Conservation (phyloP, 2,113 vertebrate genomes). For the Epinephelus fuscoguttatus region DNA sequence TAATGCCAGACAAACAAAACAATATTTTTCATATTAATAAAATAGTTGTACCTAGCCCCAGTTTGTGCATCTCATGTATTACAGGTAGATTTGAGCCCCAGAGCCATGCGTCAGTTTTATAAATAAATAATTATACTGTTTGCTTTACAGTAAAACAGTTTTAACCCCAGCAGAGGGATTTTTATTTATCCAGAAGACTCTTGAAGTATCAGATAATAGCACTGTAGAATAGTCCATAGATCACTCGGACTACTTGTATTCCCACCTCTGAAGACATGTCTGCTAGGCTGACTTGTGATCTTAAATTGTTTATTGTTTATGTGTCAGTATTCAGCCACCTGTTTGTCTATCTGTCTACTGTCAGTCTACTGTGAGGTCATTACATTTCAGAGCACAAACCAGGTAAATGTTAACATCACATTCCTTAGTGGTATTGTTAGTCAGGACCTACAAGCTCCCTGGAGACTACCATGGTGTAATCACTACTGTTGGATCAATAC, state of each 20-base stretch:
- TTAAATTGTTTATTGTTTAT: neutral
- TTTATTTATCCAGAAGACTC: too few species aligned
- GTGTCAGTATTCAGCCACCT: neutral
- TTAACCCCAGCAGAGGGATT: too few species aligned
- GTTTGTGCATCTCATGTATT: neutral
- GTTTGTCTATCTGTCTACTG: neutral
- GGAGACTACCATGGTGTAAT: neutral
- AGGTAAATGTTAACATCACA: neutral
- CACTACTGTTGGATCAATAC: neutral
- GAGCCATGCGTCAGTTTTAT: too few species aligned
- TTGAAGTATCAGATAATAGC: neutral
- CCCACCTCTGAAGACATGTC: neutral
- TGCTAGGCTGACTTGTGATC: neutral
- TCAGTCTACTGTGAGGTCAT: neutral
- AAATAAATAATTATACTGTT: too few species aligned
- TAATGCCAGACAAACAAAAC: neutral
- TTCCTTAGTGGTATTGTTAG: constrained; percentile 1
- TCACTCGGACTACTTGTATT: neutral
- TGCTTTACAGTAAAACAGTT: too few species aligned
- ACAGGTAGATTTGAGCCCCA: too few species aligned
- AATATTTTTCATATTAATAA: neutral
- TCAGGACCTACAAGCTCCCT: neutral
- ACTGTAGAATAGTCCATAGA: neutral
- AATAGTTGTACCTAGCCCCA: neutral
- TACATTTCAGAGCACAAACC: neutral